These are phyloP conservation scores for Erpetoichthys calabaricus DNA, from an alignment of 2,797 vertebrate species.

Conservation along the genomic window DNA sequence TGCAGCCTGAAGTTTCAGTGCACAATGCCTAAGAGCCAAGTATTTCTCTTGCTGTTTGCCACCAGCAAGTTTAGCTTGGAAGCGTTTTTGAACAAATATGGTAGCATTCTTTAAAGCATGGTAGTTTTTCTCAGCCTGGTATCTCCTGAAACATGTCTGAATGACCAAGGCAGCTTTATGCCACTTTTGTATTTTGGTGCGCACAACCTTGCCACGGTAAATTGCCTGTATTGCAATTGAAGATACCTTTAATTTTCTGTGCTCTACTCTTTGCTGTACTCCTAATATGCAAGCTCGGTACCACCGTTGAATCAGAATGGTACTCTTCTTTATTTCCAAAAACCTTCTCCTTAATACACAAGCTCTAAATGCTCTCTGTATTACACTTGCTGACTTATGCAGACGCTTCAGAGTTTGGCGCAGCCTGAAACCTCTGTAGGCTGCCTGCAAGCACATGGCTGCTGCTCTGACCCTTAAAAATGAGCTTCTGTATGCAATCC, in stretches of 20 bases:
- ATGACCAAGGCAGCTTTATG: constrained; percentile 46
- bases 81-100: constrained; percentile 46
- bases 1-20: constrained; percentile 47
- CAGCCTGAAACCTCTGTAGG: constrained; percentile 30
- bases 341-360: constrained; percentile 34
- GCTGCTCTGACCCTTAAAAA: constrained; percentile 34
- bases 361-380: constrained; percentile 65
- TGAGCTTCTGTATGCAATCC: constrained; percentile 19
- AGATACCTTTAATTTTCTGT: constrained; percentile 42
- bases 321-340: constrained; percentile 29
- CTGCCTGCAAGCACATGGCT: constrained; percentile 35
- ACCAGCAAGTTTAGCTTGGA: constrained; percentile 44
- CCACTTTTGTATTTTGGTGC: constrained; percentile 34
- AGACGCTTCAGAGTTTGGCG: constrained; percentile 34
- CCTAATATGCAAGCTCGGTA: constrained; percentile 43
- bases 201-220: constrained; percentile 49
- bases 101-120: constrained; percentile 31
- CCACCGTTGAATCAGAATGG: constrained; percentile 60
- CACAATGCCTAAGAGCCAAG: constrained; percentile 23
- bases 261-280: constrained; percentile 31
- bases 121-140: constrained; percentile 35
- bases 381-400: constrained; percentile 44
- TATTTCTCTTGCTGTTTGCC: constrained; percentile 36
- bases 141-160: constrained; percentile 58
- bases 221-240: constrained; percentile 55